A percentile compares a stretch with the other conserved stretches of the same genome.
Conservation (phyloP, 2,888 invertebrate genomes). For the Lepidochitona cinerea region DNA sequence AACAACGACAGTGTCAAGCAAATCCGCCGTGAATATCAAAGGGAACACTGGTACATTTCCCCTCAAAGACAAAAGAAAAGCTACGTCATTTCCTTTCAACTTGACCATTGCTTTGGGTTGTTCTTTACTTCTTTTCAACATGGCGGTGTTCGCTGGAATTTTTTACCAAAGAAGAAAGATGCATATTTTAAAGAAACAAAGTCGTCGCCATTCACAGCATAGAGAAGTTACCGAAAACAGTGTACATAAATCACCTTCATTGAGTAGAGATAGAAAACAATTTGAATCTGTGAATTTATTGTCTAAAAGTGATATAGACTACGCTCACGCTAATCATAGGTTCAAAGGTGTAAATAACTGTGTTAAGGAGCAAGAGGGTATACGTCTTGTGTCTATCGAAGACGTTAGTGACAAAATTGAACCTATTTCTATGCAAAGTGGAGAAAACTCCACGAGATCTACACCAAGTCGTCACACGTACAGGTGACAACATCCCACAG, state of each 20-base stretch:
- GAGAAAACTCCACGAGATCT: background rate
- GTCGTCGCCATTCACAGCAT: background rate
- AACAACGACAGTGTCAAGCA: background rate
- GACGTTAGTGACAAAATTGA: background rate
- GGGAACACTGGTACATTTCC: background rate
- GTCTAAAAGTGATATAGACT: background rate
- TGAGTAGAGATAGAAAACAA: background rate
- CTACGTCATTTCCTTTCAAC: slow-evolving; percentile 51
- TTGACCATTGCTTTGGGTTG: slow-evolving; percentile 89
- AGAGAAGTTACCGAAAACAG: background rate
- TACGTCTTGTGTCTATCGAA: background rate
- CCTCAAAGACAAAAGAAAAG: background rate
- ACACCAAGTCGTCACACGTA: background rate
- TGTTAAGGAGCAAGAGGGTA: background rate
- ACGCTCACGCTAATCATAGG: background rate
- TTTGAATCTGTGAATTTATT: background rate
- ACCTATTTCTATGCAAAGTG: slow-evolving; percentile 2
- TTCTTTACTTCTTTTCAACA: slow-evolving; percentile 90
- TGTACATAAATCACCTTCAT: background rate
- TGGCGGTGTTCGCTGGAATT: slow-evolving; percentile 93
- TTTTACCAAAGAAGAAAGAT: slow-evolving; percentile 81
- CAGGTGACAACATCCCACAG: too few species aligned
- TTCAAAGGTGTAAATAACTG: background rate
- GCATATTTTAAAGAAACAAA: background rate
- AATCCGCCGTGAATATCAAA: background rate